Evolutionary conservation across 2,888 invertebrate genomes (phyloP), one percentile per base, ranked within the genome.

Genomic region (Noctua pronuba): DNA sequence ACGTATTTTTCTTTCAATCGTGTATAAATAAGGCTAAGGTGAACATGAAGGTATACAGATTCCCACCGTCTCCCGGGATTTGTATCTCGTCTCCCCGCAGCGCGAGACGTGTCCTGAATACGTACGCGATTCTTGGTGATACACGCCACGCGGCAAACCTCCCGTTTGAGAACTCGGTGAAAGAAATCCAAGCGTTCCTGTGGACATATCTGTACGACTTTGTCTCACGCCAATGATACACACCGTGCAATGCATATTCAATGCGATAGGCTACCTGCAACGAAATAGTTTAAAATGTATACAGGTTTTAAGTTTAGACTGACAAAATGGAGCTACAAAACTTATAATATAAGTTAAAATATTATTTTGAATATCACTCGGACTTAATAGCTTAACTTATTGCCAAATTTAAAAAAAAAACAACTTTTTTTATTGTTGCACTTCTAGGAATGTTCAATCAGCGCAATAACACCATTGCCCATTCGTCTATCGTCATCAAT

Each of bases 71-170:
- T 93, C 93, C 82, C 81, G 94, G 95, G 95, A 95, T 95, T 96
- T 95, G 95, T 95, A 94, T 94, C 93, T 94, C 93, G 94, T 94
- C 93, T 94, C 93, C 88, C 95, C 95, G 91, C 94, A 93, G 92
- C 91, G 91, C 68, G 90, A 86, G 91, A 95, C 96, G 96, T 96
- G 96, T 92, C 91, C 85, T 80, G 95, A 96, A 95, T 96, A 93
- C 92, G 85, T 55, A 89, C 78, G 78, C 85, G 86, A 83, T 88
- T 86, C 88, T 89, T 86, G 83, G 85, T 88, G 91, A 92, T 90
- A 91, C 89, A 88, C 84, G 90, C 88, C 83, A 87, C 88, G 73
- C 81, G 87, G 55, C 83, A 81, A 82, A 86, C 77, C 77, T 81
- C 49, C 79, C 82, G 86, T 85, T 85, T 81, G 83, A 84, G 82